phyloP scores from a whole-genome alignment of 2,113 vertebrate species.

The Cololabis saira region DNA sequence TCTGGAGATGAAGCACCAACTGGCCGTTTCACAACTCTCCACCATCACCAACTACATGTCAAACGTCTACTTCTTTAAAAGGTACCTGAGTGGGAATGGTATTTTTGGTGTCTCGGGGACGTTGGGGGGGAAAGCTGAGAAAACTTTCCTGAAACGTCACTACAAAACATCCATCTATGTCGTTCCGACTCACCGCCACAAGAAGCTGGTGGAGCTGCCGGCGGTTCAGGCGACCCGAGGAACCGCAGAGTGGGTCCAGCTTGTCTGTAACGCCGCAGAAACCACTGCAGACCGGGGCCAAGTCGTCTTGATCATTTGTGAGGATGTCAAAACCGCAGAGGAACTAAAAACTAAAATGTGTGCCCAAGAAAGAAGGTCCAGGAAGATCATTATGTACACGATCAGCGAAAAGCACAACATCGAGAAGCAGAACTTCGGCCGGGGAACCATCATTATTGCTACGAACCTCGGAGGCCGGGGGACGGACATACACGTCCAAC shows the following conservation, averaged over 20 bases:
- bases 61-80: constrained; percentile 24
- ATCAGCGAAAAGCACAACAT: constrained; percentile 12
- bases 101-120: constrained; percentile 35
- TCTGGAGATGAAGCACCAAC: constrained; percentile 34
- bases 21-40: constrained; percentile 23
- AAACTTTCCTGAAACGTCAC: constrained; percentile 16
- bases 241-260: not conserved
- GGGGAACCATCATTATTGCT: constrained; percentile 5
- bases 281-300: constrained; percentile 3
- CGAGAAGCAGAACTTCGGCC: not conserved
- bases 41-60: constrained; percentile 18
- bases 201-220: constrained; percentile 4
- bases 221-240: constrained; percentile 3
- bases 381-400: constrained; percentile 16
- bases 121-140: constrained; percentile 14
- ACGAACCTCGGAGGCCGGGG: constrained; percentile 6
- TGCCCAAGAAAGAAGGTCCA: not conserved
- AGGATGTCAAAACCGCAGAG: constrained; percentile 25
- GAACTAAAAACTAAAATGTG: not conserved
- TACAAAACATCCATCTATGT: constrained; percentile 8
- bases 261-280: not conserved
- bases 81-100: constrained; percentile 10
- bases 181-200: constrained; percentile 15
- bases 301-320: constrained; percentile 17
- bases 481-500: not conserved